A percentile compares a stretch with the other conserved stretches of the same genome.
Evolutionary conservation across 2,113 vertebrate species (phyloP).

Genomic region (Cyrtonyx montezumae): DNA sequence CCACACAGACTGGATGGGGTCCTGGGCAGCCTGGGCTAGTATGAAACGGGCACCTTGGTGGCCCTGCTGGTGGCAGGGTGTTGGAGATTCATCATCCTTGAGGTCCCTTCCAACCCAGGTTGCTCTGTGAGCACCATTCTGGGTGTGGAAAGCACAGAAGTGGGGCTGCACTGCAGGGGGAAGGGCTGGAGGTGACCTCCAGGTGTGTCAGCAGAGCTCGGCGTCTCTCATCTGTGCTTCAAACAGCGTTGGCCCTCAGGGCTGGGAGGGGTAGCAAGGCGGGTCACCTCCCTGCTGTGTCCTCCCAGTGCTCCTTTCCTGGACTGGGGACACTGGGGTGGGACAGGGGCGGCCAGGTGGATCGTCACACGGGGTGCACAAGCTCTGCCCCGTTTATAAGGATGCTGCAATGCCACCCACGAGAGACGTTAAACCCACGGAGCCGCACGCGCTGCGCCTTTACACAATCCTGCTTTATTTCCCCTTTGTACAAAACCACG

Average conservation of each 20-base stretch:
- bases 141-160: neutral
- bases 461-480: conserved; percentile 79
- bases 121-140: neutral
- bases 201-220: neutral
- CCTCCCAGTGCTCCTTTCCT: neutral
- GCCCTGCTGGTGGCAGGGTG: too few relatives aligned
- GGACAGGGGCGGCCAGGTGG: neutral
- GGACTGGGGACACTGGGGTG: neutral
- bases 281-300: too few relatives aligned
- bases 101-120: too few relatives aligned
- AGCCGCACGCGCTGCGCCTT: neutral
- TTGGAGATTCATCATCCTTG: too few relatives aligned
- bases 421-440: too few relatives aligned
- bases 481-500: conserved; percentile 77
- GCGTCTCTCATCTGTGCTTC: neutral
- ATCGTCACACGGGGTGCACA: neutral
- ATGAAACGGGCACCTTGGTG: too few relatives aligned
- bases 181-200: neutral
- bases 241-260: neutral
- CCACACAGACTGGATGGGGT: too few relatives aligned
- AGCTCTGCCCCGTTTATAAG: too few relatives aligned
- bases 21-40: too few relatives aligned
- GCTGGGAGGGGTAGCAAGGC: neutral
- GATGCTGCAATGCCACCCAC: neutral
- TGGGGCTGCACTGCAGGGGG: too few relatives aligned